phyloP scores from a whole-genome alignment of 2,888 invertebrate species.

The Branchinecta sandiegonensis region DNA sequence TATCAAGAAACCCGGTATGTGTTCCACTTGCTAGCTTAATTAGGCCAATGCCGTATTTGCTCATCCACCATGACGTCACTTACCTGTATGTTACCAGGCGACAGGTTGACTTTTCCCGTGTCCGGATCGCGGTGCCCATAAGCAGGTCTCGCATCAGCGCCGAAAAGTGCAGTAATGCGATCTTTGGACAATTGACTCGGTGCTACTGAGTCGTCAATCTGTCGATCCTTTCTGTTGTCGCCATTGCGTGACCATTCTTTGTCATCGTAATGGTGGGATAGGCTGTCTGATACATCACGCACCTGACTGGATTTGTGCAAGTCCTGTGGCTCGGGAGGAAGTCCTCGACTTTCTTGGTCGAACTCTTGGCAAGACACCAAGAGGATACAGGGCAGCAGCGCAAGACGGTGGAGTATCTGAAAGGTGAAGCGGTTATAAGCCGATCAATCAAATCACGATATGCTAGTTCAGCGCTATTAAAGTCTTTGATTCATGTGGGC shows the following conservation, averaged over 20 bases:
- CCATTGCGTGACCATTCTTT: neutral
- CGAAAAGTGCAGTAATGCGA: conserved; percentile 20
- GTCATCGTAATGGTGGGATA: neutral
- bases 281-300: neutral
- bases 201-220: neutral
- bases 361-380: too few relatives aligned
- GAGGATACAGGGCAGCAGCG: too few relatives aligned
- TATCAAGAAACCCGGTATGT: too few relatives aligned
- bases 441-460: too few relatives aligned
- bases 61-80: too few relatives aligned
- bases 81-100: neutral
- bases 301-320: neutral
- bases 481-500: too few relatives aligned
- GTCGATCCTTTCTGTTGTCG: neutral
- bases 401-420: too few relatives aligned
- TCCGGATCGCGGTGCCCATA: conserved; percentile 19
- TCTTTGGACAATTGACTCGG: conserved; percentile 5
- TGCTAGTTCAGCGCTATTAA: too few relatives aligned
- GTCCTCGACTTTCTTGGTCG: neutral
- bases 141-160: conserved; percentile 19
- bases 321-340: neutral
- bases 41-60: too few relatives aligned
- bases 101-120: conserved; percentile 19
- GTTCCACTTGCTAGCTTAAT: too few relatives aligned
- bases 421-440: too few relatives aligned